Evolutionary conservation across 2,113 vertebrate species (phyloP).

Genomic region (Grammomys dolichurus): DNA sequence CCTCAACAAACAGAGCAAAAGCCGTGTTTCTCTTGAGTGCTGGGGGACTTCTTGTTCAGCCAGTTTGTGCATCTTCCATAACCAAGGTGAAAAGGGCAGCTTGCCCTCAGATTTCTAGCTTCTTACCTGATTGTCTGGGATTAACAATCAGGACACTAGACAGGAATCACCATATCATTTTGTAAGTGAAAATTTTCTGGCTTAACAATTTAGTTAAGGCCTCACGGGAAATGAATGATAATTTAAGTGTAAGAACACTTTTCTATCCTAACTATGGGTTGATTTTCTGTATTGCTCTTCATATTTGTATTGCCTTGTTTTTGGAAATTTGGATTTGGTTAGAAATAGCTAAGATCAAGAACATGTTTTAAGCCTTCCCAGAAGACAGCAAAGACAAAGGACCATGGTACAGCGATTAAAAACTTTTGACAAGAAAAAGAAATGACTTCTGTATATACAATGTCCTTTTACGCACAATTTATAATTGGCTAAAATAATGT

Average conservation of each 20-base stretch:
- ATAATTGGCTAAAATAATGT: slow-evolving; percentile 47
- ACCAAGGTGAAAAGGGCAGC: background rate
- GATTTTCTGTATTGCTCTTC: background rate
- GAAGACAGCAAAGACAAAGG: background rate
- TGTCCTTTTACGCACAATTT: background rate
- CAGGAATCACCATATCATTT: background rate
- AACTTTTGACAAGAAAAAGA: slow-evolving; percentile 28
- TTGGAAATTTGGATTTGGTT: background rate
- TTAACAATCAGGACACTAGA: slow-evolving; percentile 28
- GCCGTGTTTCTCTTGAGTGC: background rate
- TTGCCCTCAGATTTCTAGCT: background rate
- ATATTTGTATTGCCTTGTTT: background rate
- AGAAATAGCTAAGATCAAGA: background rate
- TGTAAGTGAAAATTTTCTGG: background rate
- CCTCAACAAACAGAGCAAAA: background rate
- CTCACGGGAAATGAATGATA: background rate
- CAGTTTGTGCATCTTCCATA: background rate
- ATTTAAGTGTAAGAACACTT: background rate
- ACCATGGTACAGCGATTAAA: background rate
- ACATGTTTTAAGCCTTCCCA: background rate
- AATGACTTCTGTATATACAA: slow-evolving; percentile 3
- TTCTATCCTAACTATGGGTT: background rate
- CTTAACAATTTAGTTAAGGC: background rate
- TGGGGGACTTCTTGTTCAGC: background rate
- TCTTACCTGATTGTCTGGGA: background rate